These are phyloP conservation scores for Lepilemur ruficaudatus DNA, from an alignment of 2,797 vertebrate genomes.

Conservation along the genomic window DNA sequence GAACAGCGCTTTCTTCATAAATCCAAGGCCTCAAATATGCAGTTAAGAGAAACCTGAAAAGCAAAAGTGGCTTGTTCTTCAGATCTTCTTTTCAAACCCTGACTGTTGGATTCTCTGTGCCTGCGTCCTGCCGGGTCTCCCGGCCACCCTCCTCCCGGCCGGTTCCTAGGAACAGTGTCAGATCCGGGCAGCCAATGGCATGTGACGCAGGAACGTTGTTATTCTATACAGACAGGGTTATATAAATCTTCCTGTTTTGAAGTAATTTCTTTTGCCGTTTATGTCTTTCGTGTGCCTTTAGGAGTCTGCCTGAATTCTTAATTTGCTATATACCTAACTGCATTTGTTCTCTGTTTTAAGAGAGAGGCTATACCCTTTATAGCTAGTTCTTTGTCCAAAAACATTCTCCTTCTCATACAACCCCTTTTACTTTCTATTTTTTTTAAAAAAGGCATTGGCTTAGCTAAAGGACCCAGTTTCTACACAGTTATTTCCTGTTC, in stretches of 20 bases:
- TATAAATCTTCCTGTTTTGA: conserved; percentile 32
- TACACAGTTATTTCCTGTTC: background rate
- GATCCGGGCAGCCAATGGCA: background rate
- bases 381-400: background rate
- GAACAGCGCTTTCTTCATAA: background rate
- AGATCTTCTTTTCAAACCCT: background rate
- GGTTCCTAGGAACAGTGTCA: conserved; percentile 7
- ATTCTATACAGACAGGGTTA: background rate
- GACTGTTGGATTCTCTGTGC: background rate
- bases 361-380: background rate
- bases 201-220: background rate
- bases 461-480: background rate
- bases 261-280: conserved; percentile 14
- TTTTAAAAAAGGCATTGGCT: background rate
- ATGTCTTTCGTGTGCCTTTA: background rate
- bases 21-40: background rate
- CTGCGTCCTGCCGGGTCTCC: background rate
- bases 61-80: conserved; percentile 20
- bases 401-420: background rate
- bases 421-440: background rate
- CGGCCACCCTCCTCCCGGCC: background rate
- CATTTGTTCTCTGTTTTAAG: background rate
- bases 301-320: background rate
- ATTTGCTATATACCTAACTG: background rate
- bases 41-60: conserved; percentile 5